Base-by-base conservation (phyloP, 2,797 vertebrate genomes). In the Prunella strophiata region DNA sequence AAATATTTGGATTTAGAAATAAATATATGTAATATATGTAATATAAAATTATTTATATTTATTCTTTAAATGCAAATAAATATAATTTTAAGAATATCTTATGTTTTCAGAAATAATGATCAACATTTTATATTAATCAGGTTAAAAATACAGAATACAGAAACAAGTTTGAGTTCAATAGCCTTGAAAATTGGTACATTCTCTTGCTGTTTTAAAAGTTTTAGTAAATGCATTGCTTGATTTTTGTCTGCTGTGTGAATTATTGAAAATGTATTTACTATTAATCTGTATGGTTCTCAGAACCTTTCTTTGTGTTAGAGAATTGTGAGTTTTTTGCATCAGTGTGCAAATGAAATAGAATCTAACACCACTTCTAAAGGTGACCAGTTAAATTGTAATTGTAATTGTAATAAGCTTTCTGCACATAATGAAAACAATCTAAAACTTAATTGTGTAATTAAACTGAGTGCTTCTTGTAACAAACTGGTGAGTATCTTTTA, bases 361-460 rank as follows among this genome's bases (percentile, higher is more conserved):
- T 74, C 12, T 72, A 66, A 88, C 40, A 70, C 43, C 22, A 54
- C 58, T 72, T 92, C 81, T 62, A 85, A 89, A 89, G 77, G 89
- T 43, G 36, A 91, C 68, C n/a, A 82, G 38, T 77, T 62, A 93
- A 94, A 93, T 18, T 72, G 73, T 26, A 96, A 96, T 65, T 73
- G 67, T 38, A 96, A 95, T 70, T 73, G 63, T 63, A 91, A 81
- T 68, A 78, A 68, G 54, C 27, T 91, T 97, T 66, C 62, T 86
- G 55, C 72, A 79, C 21, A 34, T 75, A 96, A 96, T 89, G 67
- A 85, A 96, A 95, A 87, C 42, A 82, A 95, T 84, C 63, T 94
- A 94, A 95, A 90, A 82, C 74, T 78, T 95, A 93, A 96, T 88
- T 96, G 86, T 82, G 62, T 93, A 95, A 96, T 96, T 97, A 95